A percentile compares a stretch with the other conserved stretches of the same genome.
phyloP scores from a whole-genome alignment of 2,113 vertebrate genomes.

The Polyodon spathula region DNA sequence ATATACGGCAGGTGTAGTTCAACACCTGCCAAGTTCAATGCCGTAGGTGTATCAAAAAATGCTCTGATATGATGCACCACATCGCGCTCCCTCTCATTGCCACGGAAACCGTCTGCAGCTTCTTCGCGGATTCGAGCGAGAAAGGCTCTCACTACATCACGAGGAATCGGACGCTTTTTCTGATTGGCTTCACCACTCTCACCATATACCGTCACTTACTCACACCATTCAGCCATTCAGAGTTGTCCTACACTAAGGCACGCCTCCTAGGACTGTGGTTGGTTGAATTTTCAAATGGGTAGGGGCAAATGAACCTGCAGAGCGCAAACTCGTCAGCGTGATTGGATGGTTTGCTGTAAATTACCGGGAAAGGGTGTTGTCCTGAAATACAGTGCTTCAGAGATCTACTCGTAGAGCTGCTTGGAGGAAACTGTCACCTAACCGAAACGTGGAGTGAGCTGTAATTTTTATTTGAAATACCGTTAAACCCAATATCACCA shows the following conservation, averaged over 20 bases:
- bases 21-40: too few species aligned
- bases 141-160: too few species aligned
- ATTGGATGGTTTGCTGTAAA: constrained; percentile 39
- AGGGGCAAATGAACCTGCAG: constrained; percentile 17
- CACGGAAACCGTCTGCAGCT: too few species aligned
- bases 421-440: not conserved
- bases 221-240: constrained; percentile 55
- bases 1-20: too few species aligned
- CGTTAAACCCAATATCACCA: not conserved
- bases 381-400: constrained; percentile 12
- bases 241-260: constrained; percentile 22
- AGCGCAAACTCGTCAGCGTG: constrained; percentile 17
- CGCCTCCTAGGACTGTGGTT: constrained; percentile 27
- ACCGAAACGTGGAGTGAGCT: not conserved
- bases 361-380: constrained; percentile 10
- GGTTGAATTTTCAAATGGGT: constrained; percentile 23
- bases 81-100: too few species aligned
- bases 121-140: too few species aligned
- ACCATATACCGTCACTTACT: constrained; percentile 73
- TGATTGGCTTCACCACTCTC: constrained; percentile 68
- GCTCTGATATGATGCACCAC: too few species aligned
- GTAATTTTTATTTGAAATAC: not conserved
- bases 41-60: too few species aligned
- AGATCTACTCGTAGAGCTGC: constrained; percentile 29
- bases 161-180: constrained; percentile 30